Percentiles rank a stretch among this genome's conserved stretches.
These are phyloP conservation scores for Tethea ocularis DNA, from an alignment of 2,888 invertebrate species.

Conservation along the genomic window DNA sequence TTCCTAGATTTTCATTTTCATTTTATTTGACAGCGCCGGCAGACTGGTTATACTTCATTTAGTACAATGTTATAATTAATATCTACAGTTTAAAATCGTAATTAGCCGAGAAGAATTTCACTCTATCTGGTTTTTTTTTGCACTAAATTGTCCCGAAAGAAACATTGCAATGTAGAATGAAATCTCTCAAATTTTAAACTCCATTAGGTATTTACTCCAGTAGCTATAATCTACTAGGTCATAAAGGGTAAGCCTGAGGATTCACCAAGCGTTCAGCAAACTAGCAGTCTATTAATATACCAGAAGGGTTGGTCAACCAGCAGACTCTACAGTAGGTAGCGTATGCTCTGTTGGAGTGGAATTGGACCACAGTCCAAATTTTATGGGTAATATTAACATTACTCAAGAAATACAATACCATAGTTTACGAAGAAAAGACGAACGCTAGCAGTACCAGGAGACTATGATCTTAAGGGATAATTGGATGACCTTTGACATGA, in stretches of 20 bases:
- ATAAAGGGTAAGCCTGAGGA: conserved; percentile 22
- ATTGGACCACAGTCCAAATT: conserved; percentile 13
- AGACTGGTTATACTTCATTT: too few species aligned
- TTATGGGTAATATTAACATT: conserved; percentile 28
- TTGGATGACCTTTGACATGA: conserved; percentile 24
- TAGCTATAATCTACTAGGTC: conserved; percentile 29
- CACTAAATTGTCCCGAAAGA: too few species aligned
- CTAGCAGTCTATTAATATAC: conserved; percentile 32
- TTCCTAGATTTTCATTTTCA: too few species aligned
- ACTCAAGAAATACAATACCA: too few species aligned
- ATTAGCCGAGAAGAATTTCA: too few species aligned
- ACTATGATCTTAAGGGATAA: conserved; percentile 20
- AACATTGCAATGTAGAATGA: too few species aligned
- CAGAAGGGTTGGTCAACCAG: conserved; percentile 76
- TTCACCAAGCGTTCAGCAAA: conserved; percentile 22
- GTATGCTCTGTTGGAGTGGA: conserved; percentile 22
- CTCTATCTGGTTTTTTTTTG: too few species aligned
- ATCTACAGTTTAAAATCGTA: too few species aligned
- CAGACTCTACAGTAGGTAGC: conserved; percentile 51
- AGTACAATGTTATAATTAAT: too few species aligned
- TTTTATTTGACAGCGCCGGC: too few species aligned
- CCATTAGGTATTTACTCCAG: too few species aligned
- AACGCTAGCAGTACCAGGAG: conserved; percentile 31
- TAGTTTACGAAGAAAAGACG: conserved; percentile 32
- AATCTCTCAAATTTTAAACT: too few species aligned